Evolutionary conservation across 2,797 vertebrate species (phyloP), one percentile per base, ranked within the genome.

Genomic region (Microctenopoma lineatum): DNA sequence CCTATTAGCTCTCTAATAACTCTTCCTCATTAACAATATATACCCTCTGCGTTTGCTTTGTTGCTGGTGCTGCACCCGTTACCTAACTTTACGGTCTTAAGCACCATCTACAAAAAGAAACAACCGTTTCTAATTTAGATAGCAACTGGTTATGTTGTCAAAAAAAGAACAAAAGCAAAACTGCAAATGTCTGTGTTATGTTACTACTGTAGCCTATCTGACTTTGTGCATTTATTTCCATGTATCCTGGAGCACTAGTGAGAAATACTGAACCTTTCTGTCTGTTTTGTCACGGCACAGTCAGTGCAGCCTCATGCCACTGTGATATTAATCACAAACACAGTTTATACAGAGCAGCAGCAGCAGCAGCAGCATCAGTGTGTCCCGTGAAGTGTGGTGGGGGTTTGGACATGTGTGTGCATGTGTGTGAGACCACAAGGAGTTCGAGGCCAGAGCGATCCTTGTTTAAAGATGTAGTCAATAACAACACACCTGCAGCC

Each of bases 21-120:
- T 64, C 47, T 50, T 63, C 59, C 70, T 79, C 73, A 75, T 85
- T 80, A 87, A 68, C 46, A 79, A 38, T 45, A 58, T 50, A 53
- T 73, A 57, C 39, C 62, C 59, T 41, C 60, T 41, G 65, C 75
- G 45, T 70, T 79, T 66, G 64, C 66, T 59, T 78, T 77, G 39
- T 34, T 71, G 42, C 16, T 48, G 47, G 42, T 3, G 7, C 4
- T 46, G 57, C 0, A 66, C 64, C 10, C 1, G 8, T 27, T 38
- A 56, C 15, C 38, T 58, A 29, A 48, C 46, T 52, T 57, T 65
- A 27, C 53, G 45, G 32, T 62, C 32, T 50, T 5, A n/a, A 41
- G 57, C 16, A 14, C 8, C 25, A 39, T 39, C 39, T 75, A 41
- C 15, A 62, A 57, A 15, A 5, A 39, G 27, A 65, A 66, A 60